phyloP scores from a whole-genome alignment of 2,797 vertebrate species.

The Taeniopygia guttata region DNA sequence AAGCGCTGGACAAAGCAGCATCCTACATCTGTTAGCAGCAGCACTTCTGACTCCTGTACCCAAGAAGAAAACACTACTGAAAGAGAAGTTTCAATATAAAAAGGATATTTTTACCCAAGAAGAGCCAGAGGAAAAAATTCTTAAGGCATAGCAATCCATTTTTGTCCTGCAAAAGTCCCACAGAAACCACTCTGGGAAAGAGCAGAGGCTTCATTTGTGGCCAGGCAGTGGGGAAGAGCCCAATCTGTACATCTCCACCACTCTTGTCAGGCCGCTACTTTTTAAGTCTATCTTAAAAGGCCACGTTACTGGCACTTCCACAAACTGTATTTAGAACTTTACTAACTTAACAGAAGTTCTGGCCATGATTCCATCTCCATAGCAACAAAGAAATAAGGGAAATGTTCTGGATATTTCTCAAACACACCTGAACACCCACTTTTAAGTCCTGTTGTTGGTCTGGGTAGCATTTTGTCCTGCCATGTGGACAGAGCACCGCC shows the following conservation, averaged over 20 bases:
- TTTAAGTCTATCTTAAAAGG: background rate
- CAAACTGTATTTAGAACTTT: background rate
- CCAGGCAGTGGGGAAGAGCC: background rate
- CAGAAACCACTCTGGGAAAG: background rate
- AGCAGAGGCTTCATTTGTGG: background rate
- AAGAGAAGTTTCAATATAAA: background rate
- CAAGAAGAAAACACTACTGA: background rate
- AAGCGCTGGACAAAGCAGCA: background rate
- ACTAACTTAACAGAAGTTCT: background rate
- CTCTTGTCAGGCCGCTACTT: background rate
- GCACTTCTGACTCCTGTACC: too few relatives aligned
- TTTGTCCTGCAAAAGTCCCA: background rate
- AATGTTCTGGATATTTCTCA: background rate
- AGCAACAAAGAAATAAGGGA: background rate
- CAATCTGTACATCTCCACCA: background rate
- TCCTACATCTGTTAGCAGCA: background rate
- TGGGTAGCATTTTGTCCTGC: background rate
- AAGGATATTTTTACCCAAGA: background rate
- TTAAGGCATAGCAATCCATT: accelerated
- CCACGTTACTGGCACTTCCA: background rate
- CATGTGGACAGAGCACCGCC: background rate
- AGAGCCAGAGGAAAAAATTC: background rate
- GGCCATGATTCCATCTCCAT: background rate
- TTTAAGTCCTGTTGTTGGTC: background rate
- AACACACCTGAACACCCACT: background rate